Evolutionary conservation across 1,140 invertebrate species (phyloP).

Genomic region (Saccostrea glomerata): DNA sequence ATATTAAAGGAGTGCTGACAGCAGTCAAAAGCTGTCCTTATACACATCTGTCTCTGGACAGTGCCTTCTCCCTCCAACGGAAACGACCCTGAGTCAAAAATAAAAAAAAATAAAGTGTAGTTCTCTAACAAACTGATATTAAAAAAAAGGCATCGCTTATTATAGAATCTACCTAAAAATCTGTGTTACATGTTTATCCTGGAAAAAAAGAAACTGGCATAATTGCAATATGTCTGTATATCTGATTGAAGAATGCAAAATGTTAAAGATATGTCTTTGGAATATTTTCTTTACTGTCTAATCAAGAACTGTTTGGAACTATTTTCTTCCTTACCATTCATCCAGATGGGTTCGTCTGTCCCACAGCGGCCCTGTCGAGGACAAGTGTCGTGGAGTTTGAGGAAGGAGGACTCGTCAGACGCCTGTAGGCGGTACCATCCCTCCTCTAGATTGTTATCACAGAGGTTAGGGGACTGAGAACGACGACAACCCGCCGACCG

Average conservation of each 20-base stretch:
- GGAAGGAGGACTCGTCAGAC: not conserved
- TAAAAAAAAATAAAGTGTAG: too few species aligned
- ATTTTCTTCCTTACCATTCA: not conserved
- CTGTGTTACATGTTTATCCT: too few species aligned
- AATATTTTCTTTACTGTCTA: too few species aligned
- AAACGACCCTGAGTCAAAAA: not conserved
- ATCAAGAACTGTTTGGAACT: too few species aligned
- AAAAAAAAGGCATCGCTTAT: too few species aligned
- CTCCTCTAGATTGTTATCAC: not conserved
- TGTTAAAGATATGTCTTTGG: too few species aligned
- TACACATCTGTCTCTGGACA: not conserved
- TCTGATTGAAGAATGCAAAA: too few species aligned
- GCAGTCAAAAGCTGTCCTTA: not conserved
- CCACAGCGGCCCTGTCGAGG: not conserved
- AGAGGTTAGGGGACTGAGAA: not conserved
- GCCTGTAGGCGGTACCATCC: not conserved
- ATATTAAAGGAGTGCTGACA: not conserved
- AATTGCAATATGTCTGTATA: too few species aligned
- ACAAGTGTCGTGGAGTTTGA: not conserved
- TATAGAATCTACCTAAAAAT: too few species aligned
- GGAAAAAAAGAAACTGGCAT: too few species aligned
- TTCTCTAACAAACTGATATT: too few species aligned
- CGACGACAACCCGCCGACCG: not conserved
- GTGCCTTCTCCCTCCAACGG: not conserved
- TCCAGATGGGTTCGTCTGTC: constrained; percentile 17